Evolutionary conservation across 2,113 vertebrate genomes (phyloP).

Genomic region (Phrynosoma platyrhinos): DNA sequence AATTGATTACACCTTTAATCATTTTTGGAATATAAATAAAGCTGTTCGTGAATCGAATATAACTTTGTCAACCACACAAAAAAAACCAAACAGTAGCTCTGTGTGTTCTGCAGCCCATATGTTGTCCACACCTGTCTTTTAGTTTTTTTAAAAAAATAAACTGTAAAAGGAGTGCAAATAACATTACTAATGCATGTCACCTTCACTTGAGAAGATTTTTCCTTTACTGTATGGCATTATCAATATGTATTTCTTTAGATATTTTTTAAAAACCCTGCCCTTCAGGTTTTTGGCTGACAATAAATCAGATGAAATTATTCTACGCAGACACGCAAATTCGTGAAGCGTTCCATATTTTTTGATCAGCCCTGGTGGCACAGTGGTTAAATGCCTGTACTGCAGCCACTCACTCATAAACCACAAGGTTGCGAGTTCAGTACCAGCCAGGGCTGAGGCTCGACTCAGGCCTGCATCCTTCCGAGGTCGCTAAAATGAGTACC

Average conservation of each 20-base stretch:
- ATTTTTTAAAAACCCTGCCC: not conserved
- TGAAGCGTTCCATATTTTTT: too few relatives aligned
- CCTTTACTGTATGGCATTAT: not conserved
- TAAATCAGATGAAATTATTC: not conserved
- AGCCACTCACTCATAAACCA: too few relatives aligned
- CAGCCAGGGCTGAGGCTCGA: too few relatives aligned
- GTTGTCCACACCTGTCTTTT: not conserved
- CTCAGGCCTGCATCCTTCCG: too few relatives aligned
- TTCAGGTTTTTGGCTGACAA: not conserved
- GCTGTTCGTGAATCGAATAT: not conserved
- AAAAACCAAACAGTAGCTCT: not conserved
- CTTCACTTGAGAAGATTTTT: not conserved
- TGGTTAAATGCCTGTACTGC: too few relatives aligned
- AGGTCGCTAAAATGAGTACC: too few relatives aligned
- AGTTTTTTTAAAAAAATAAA: not conserved
- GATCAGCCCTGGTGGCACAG: too few relatives aligned
- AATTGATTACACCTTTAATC: conserved; percentile 1
- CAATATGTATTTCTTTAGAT: not conserved
- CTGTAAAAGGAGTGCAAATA: not conserved
- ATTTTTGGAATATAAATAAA: not conserved
- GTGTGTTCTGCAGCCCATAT: not conserved
- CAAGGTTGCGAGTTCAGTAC: too few relatives aligned
- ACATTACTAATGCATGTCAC: not conserved
- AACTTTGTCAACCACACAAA: not conserved
- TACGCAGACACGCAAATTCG: too few relatives aligned